These are phyloP conservation scores for Cherax destructor DNA, from an alignment of 1,140 invertebrate genomes.

Conservation along the genomic window DNA sequence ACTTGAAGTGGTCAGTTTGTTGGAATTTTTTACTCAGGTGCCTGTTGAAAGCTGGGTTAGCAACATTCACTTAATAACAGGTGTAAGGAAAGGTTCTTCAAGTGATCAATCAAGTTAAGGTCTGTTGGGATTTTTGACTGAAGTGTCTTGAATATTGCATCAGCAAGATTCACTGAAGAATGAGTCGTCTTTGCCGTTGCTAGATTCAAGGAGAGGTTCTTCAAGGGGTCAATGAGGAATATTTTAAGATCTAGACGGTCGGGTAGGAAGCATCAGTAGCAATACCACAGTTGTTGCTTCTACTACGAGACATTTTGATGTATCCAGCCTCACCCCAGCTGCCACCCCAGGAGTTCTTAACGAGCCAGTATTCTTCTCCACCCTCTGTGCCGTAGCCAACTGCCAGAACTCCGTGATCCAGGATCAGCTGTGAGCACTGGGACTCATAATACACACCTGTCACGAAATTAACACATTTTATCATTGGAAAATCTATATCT, in stretches of 20 bases:
- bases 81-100: no score
- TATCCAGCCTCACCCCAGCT: constrained; percentile 91
- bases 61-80: no score
- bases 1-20: no score
- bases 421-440: constrained; percentile 81
- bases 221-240: no score
- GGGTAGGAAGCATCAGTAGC: constrained; percentile 87
- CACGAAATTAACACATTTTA: background rate
- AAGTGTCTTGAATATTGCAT: no score
- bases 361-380: constrained; percentile 89
- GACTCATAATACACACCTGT: constrained; percentile 83
- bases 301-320: constrained; percentile 88
- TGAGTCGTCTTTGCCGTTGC: no score
- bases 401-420: constrained; percentile 92
- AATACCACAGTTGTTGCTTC: constrained; percentile 81
- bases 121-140: no score
- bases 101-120: no score
- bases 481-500: background rate
- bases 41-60: no score
- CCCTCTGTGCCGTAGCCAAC: constrained; percentile 75
- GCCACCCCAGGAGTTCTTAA: constrained; percentile 90
- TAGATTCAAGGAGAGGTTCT: no score
- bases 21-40: no score
- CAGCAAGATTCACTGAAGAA: no score
- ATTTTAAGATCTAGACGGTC: constrained; percentile 80